Conservation (phyloP, 2,797 vertebrate species). For the Linurgus olivaceus region DNA sequence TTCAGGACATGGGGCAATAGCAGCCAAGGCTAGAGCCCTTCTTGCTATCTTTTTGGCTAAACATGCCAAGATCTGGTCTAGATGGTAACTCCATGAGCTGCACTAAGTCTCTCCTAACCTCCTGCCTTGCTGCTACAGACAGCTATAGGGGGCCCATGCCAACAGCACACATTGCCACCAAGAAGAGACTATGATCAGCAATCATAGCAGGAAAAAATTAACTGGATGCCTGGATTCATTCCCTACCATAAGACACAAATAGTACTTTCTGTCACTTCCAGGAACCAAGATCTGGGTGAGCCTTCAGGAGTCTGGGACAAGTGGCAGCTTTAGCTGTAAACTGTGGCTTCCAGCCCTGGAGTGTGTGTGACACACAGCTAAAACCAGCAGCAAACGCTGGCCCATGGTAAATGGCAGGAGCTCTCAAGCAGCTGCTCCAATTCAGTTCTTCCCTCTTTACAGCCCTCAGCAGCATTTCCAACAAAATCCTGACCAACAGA, state of each 20-base stretch:
- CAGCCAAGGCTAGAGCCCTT: background rate
- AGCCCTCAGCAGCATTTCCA: constrained; percentile 22
- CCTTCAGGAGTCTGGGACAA: background rate
- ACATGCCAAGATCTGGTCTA: background rate
- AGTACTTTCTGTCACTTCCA: background rate
- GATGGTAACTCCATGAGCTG: background rate
- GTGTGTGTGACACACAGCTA: background rate
- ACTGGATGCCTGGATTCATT: background rate
- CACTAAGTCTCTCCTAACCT: background rate
- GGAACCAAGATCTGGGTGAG: background rate
- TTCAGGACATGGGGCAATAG: background rate
- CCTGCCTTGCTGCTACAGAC: background rate
- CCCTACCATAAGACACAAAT: fast-evolving
- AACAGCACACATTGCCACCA: background rate
- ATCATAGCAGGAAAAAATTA: background rate
- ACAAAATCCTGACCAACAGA: background rate
- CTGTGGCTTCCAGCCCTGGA: background rate
- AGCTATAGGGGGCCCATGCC: background rate
- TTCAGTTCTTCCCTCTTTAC: background rate
- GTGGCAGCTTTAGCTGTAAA: background rate
- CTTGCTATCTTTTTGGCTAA: background rate
- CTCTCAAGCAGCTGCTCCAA: background rate
- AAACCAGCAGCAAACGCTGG: constrained; percentile 7
- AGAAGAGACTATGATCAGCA: background rate
- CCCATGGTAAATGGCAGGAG: background rate